Evolutionary conservation across 2,888 invertebrate genomes (phyloP), one percentile per base, ranked within the genome.

Genomic region (Sphaerophoria taeniata): DNA sequence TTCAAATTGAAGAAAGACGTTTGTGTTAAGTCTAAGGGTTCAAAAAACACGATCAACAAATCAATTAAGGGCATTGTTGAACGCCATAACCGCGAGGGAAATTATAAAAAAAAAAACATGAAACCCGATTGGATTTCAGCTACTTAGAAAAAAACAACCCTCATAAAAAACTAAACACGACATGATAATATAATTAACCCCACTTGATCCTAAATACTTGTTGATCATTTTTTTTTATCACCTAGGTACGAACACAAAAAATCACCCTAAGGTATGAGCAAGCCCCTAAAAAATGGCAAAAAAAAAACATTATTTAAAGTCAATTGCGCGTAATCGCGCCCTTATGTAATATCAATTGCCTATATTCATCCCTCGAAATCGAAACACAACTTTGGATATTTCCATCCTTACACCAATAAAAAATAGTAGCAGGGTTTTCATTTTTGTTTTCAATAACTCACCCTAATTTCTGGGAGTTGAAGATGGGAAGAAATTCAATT

Each of bases 301-400:
- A 43, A 67, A 67, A 43, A 43, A 49, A 51, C 12, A 31, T 12
- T 16, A 70, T 73, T 47, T 5, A 65, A 76, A 81, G 72, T 85
- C 85, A 85, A 85, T 85, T 85, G 69, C 85, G 76, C 85, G 73
- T 76, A 33, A 81, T 85, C 85, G 81, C 72, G 76, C 81, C 85
- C 76, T 85, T 85, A 81, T 85, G 85, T 63, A 85, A 85, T 74
- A 71, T 76, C 81, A 81, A 76, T 81, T 76, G 80, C 56, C 2
- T 24, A 45, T 43, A 60, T 33, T 33, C 31, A 39, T 67, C 75
- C 79, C 72, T 72, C 67, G 71, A 63, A 58, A 60, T n/a, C 9
- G 36, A 6, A 12, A 24, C 24, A 24, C 24, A 24, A 24, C 24
- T 24, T 24, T 2, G 24, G 24, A n/a, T 63, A 47, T 60, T 71